phyloP scores from a whole-genome alignment of 2,888 invertebrate genomes.

The Xestia xanthographa region DNA sequence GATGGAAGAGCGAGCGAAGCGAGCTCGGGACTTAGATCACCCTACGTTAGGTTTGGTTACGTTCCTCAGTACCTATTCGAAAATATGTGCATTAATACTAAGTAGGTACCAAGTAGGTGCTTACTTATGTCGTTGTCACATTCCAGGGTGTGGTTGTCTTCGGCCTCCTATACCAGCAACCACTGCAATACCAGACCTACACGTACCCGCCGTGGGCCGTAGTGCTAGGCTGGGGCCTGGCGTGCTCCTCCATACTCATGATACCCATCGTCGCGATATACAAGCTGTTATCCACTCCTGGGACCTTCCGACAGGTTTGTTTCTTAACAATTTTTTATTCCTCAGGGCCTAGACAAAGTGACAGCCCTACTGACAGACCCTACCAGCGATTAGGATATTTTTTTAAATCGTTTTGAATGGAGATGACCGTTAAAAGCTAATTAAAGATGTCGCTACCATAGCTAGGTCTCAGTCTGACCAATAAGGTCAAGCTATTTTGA shows the following conservation, averaged over 20 bases:
- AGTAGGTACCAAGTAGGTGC: not conserved
- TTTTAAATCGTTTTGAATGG: not conserved
- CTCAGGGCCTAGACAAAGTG: not conserved
- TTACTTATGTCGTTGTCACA: not conserved
- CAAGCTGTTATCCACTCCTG: conserved; percentile 92
- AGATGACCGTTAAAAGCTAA: not conserved
- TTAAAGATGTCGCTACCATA: not conserved
- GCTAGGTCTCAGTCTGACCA: not conserved
- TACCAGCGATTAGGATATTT: not conserved
- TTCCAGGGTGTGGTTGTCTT: conserved; percentile 92
- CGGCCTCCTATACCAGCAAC: conserved; percentile 92
- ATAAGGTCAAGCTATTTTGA: not conserved
- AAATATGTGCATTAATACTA: not conserved
- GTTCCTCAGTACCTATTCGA: not conserved
- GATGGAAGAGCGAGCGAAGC: too few species aligned
- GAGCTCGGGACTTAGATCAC: too few species aligned
- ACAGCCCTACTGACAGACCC: too few species aligned
- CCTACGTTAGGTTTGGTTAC: too few species aligned
- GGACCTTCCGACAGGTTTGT: conserved; percentile 92
- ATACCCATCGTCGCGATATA: conserved; percentile 92
- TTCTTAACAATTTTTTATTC: not conserved
- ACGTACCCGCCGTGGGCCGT: conserved; percentile 93
- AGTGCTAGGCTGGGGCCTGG: conserved; percentile 93
- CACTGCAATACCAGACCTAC: conserved; percentile 92
- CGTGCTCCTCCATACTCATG: conserved; percentile 94